Base-by-base conservation (phyloP, 2,113 vertebrate genomes). In the Pituophis catenifer region DNA sequence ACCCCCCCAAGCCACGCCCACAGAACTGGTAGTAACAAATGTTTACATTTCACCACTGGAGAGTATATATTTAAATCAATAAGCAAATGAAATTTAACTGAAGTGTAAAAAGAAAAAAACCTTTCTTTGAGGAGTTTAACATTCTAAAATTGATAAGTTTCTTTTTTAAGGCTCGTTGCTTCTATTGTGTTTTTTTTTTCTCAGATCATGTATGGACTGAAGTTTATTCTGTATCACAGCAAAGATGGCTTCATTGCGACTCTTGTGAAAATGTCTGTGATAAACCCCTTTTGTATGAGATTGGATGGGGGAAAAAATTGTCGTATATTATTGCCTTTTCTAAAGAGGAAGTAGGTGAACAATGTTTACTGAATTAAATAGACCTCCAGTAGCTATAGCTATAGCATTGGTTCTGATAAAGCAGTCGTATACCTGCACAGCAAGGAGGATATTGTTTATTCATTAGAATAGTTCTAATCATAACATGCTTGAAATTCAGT, bases 161-260 rank as follows among this genome's bases (percentile, higher is more conserved):
- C 91, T 0, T n/a, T 57, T 70, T 48, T 89, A 33, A 57, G 86
- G 55, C 13, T 91, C 0, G 1, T 2, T 90, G 1, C 53, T 93
- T 93, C 17, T 55, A 70, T 93, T 93, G 94, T 93, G 94, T 86
- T 23, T 50, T 91, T 50, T 52, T 57, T 2, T 85, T 62, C n/a
- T 1, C 90, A 99, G 99, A 99, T 97, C 99, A 99, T 17, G 98
- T 99, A 93, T 99, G 99, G 99, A 99, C 99, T 0, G 99, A 99
- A 97, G 98, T 99, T 29, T 99, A 98, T 97, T 99, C 99, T 1
- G 93, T 93, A 1, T 98, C 98, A 93, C 99, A 99, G 97, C 97
- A 97, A 12, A 98, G 99, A 5, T 99, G 99, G 99, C 97, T 99
- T 53, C 99, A 99, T 97, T 99, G 99, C 91, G 99, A 99, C 96